Conservation (phyloP, 2,113 vertebrate species). For the Myotis davidii region DNA sequence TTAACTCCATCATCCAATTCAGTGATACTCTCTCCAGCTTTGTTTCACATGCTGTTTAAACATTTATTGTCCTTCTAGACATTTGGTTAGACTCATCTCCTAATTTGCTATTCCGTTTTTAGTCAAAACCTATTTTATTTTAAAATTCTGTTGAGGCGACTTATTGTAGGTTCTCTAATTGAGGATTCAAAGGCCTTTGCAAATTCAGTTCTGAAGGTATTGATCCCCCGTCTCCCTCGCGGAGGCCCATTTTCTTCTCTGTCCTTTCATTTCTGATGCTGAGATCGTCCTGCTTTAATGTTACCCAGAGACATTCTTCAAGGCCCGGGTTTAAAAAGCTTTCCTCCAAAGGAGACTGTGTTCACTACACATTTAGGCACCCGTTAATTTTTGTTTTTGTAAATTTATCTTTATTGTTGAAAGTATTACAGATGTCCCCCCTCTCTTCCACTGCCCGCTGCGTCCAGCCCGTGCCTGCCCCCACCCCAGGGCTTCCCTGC, state of each 20-base stretch:
- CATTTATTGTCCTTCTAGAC: neutral
- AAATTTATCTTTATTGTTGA: too few relatives aligned
- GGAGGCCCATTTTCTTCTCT: neutral
- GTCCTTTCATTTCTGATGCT: neutral
- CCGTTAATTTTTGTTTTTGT: too few relatives aligned
- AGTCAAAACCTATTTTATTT: neutral
- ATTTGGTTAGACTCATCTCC: neutral
- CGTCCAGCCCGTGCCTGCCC: too few relatives aligned
- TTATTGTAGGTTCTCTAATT: neutral
- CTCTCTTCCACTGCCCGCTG: too few relatives aligned
- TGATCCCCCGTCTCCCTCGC: neutral
- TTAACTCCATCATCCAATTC: neutral
- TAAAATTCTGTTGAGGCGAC: neutral
- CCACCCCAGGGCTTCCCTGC: too few relatives aligned
- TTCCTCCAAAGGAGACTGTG: neutral
- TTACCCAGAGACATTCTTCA: neutral
- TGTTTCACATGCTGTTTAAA: neutral
- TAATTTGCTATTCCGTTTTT: neutral
- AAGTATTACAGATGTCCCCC: too few relatives aligned
- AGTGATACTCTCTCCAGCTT: neutral
- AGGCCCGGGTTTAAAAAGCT: neutral
- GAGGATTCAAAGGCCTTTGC: neutral
- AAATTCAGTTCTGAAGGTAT: neutral
- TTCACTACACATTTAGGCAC: neutral
- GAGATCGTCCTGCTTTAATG: neutral